Percentiles rank a stretch among this genome's conserved stretches.
Conservation (phyloP, 2,888 invertebrate species). For the Drepanosiphum platanoidis region DNA sequence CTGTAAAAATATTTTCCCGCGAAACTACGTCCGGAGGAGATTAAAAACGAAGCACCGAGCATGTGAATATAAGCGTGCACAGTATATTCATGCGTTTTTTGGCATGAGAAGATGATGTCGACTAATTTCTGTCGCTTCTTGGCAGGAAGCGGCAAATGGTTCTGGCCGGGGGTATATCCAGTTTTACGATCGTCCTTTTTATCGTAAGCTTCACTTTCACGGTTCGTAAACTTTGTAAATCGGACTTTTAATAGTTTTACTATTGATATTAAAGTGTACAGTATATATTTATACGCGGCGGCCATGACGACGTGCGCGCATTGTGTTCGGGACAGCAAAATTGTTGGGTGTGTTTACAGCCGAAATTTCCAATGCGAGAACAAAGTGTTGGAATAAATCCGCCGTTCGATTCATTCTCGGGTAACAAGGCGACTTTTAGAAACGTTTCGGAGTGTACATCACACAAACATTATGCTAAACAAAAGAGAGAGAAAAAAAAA, state of each 20-base stretch:
- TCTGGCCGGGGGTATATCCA: neutral
- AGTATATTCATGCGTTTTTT: neutral
- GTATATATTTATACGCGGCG: neutral
- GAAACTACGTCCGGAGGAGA: neutral
- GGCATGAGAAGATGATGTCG: slow-evolving; percentile 1
- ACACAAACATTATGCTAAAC: no score
- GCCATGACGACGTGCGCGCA: neutral
- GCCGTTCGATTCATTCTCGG: neutral
- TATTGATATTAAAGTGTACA: slow-evolving; percentile 29
- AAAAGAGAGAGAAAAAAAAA: no score
- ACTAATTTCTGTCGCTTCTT: slow-evolving; percentile 39
- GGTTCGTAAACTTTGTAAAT: slow-evolving; percentile 44
- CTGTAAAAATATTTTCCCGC: neutral
- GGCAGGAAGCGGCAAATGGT: slow-evolving; percentile 25
- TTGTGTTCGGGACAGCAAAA: neutral
- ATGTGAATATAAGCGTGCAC: neutral
- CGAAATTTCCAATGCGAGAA: neutral
- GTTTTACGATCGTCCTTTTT: slow-evolving; percentile 38
- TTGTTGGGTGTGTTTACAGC: neutral
- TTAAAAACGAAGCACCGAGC: neutral
- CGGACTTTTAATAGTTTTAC: slow-evolving; percentile 34
- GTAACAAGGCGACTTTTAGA: no score
- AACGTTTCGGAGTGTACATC: no score
- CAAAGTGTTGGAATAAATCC: slow-evolving; percentile 6
- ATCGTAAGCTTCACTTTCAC: slow-evolving; percentile 39